These are phyloP conservation scores for Thamnophis sirtalis DNA, from an alignment of 2,113 vertebrate species.

Conservation along the genomic window DNA sequence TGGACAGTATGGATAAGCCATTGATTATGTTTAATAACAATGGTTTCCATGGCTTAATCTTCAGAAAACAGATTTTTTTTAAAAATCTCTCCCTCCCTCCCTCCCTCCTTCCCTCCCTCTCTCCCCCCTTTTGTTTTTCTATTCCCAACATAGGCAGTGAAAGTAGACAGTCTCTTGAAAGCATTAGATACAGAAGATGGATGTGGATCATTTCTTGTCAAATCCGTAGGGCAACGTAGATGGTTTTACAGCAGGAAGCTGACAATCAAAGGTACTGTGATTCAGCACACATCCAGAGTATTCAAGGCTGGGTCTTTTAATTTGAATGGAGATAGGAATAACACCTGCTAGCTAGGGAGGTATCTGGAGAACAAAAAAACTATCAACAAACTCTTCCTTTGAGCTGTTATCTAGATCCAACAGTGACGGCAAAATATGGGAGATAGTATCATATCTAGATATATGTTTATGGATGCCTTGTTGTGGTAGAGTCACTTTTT, in stretches of 20 bases:
- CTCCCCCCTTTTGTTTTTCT: not conserved
- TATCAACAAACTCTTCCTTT: not conserved
- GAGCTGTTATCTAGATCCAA: not conserved
- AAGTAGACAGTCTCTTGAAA: not conserved
- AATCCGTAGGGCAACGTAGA: not conserved
- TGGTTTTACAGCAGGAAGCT: not conserved
- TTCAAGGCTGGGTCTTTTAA: not conserved
- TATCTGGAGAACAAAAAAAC: not conserved
- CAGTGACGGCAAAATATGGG: not conserved
- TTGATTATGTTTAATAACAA: not conserved
- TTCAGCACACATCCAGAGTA: not conserved
- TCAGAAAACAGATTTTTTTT: not conserved
- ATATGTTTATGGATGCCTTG: not conserved
- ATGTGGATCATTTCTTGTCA: not conserved
- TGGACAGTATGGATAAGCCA: not conserved
- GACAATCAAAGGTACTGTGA: not conserved
- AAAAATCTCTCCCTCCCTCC: too few species aligned
- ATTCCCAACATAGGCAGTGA: not conserved
- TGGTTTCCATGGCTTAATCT: not conserved
- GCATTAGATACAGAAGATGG: not conserved
- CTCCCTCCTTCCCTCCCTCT: rapidly evolving
- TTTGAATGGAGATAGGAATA: not conserved
- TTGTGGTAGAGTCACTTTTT: not conserved
- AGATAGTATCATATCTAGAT: not conserved
- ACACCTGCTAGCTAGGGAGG: not conserved